A percentile compares a stretch with the other conserved stretches of the same genome.
Evolutionary conservation across 2,113 vertebrate genomes (phyloP).

Genomic region (Acrocephalus arundinaceus): DNA sequence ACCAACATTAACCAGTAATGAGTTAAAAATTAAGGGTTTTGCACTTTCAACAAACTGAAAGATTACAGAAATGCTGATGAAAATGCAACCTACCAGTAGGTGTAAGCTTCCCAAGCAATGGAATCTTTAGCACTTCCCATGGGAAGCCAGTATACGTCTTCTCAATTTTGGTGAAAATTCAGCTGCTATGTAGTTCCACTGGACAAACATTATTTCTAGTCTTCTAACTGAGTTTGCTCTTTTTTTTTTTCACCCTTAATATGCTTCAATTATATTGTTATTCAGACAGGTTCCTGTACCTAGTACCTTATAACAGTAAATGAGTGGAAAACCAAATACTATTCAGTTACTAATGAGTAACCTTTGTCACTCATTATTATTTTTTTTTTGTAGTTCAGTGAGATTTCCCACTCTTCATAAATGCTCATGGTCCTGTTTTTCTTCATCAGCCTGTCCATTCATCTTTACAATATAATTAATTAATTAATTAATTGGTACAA

Average conservation of each 20-base stretch:
- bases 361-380: background rate
- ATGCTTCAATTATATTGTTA: background rate
- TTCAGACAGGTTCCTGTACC: background rate
- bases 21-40: background rate
- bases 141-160: background rate
- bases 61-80: background rate
- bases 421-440: background rate
- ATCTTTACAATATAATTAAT: background rate
- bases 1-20: background rate
- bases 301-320: background rate
- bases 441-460: background rate
- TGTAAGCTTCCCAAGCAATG: background rate
- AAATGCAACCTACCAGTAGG: background rate
- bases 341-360: background rate
- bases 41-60: background rate
- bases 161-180: background rate
- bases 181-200: background rate
- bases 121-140: background rate
- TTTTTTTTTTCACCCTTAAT: background rate
- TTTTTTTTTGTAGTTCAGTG: background rate
- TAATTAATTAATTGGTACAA: background rate
- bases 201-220: background rate
- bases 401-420: background rate
- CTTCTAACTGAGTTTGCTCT: background rate
- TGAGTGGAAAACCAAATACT: background rate